Evolutionary conservation across 2,888 invertebrate species (phyloP).

Genomic region (Dinocampus coccinellae): DNA sequence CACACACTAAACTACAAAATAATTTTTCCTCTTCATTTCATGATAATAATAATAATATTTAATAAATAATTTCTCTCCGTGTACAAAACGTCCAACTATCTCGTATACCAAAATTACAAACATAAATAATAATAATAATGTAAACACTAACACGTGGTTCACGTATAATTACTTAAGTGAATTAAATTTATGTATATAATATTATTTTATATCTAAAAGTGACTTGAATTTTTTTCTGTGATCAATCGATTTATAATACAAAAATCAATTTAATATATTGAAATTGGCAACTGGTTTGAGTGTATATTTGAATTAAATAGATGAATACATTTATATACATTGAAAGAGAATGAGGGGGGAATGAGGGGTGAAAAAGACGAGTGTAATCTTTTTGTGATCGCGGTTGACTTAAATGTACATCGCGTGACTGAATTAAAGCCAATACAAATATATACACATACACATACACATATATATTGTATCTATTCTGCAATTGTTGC

Average conservation of each 20-base stretch:
- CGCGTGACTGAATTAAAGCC: background rate
- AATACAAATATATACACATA: background rate
- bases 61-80: too few species aligned
- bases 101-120: too few species aligned
- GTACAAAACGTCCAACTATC: too few species aligned
- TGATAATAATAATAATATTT: too few species aligned
- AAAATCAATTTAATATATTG: background rate
- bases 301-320: background rate
- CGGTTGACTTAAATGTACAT: background rate
- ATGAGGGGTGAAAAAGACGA: background rate
- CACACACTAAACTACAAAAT: too few species aligned
- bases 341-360: too few species aligned
- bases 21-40: too few species aligned
- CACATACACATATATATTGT: too few species aligned
- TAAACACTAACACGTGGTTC: slow-evolving; percentile 52
- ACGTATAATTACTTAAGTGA: slow-evolving; percentile 52
- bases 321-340: background rate
- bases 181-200: slow-evolving; percentile 37
- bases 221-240: background rate
- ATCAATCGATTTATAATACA: background rate
- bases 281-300: background rate
- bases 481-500: background rate
- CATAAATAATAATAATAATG: slow-evolving; percentile 43
- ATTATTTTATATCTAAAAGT: background rate
- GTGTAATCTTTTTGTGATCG: background rate